Base-by-base conservation (phyloP, 2,888 invertebrate species). In the Ischnura elegans region DNA sequence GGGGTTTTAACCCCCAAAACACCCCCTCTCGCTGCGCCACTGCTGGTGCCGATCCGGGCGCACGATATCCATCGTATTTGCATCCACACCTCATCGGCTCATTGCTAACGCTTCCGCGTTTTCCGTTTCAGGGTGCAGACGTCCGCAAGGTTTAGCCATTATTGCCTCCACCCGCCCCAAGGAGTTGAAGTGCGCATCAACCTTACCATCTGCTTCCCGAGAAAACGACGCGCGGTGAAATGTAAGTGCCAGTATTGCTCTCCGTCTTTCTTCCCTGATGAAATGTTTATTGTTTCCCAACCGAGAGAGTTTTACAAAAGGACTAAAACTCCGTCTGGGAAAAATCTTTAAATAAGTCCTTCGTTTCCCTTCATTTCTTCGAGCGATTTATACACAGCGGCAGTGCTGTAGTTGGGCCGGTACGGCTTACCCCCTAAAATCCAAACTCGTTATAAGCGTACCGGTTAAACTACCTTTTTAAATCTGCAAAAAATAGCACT, bases 21-120 rank as follows among this genome's bases (percentile, higher is more conserved):
- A 36, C 10, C 36, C 76, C 76, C 10, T 36, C 36, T 76, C 36
- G 29, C 8, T n/a, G n/a, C n/a, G n/a, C n/a, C n/a, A n/a, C 36
- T 0, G 36, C 29, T n/a, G n/a, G n/a, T n/a, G n/a, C n/a, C 36
- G 36, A 76, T 10, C 76, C 29, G 16, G 76, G 29, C 76, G 36
- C 25, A 36, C 36, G 36, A 76, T 76, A 36, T 76, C 16, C 76
- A 36, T 76, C 76, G 36, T 13, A 76, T 76, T 76, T 76, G 29
- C 76, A 76, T 76, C 76, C 76, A 21, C 76, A 76, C 13, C 76
- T 36, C 76, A 76, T 76, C 76, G 76, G n/a, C n/a, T n/a, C n/a
- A n/a, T n/a, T n/a, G n/a, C 51, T 51, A 19, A 51, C 51, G 51
- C 51, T 51, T 51, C 51, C 51, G 51, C 19, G 19, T 51, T 51